These are phyloP conservation scores for Sparidentex hasta DNA, from an alignment of 2,797 vertebrate genomes.

Conservation along the genomic window DNA sequence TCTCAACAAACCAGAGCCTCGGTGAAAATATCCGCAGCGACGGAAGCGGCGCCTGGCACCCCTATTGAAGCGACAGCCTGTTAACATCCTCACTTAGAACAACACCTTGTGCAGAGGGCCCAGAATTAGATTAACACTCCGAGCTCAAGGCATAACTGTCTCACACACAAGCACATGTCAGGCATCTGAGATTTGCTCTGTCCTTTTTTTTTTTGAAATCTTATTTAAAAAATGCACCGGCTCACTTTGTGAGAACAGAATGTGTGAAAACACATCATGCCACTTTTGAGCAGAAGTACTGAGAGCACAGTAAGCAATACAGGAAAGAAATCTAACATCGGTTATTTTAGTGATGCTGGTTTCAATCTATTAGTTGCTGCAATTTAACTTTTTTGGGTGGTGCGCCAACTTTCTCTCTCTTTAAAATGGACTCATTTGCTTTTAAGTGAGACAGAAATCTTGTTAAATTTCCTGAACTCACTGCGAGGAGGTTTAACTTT, in stretches of 20 bases:
- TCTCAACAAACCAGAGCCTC: constrained; percentile 21
- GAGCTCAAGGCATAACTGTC: constrained; percentile 40
- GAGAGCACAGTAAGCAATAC: not conserved
- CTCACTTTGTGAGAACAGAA: constrained; percentile 23
- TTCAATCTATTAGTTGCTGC: not conserved
- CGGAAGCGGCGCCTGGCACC: constrained; percentile 56
- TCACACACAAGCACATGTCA: constrained; percentile 49
- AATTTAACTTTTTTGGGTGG: not conserved
- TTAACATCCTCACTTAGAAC: constrained; percentile 69
- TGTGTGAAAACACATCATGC: constrained; percentile 25
- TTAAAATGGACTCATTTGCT: not conserved
- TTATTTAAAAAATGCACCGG: constrained; percentile 5
- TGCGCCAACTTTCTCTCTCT: not conserved
- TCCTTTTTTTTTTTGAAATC: not conserved
- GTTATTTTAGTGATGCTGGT: not conserved
- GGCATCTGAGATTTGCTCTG: constrained; percentile 43
- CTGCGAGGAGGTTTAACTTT: not conserved
- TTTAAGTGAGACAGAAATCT: constrained; percentile 7
- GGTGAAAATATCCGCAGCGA: constrained; percentile 45
- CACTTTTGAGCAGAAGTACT: not conserved
- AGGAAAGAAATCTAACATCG: not conserved
- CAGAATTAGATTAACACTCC: constrained; percentile 72
- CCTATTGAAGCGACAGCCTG: constrained; percentile 64
- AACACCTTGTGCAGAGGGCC: constrained; percentile 67
- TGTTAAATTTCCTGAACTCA: not conserved